A percentile compares a stretch with the other conserved stretches of the same genome.
phyloP scores from a whole-genome alignment of 2,797 vertebrate genomes.

The Squalus acanthias region DNA sequence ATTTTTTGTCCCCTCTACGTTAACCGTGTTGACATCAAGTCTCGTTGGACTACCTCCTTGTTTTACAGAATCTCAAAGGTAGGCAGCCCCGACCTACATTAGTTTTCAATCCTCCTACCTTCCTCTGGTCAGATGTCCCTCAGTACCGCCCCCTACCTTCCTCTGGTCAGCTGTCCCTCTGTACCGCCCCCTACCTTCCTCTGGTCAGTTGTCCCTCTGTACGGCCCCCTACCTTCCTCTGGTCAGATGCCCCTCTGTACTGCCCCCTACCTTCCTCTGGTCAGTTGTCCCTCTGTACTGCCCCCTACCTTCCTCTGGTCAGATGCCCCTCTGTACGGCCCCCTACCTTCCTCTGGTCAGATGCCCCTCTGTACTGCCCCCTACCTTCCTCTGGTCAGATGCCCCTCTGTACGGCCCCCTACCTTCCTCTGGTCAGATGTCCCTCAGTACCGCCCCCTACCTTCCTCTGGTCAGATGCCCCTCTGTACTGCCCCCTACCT shows the following conservation, averaged over 20 bases:
- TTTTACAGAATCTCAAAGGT: background rate
- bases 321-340: no score
- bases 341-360: background rate
- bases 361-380: background rate
- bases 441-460: no score
- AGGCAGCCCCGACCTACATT: background rate
- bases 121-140: no score
- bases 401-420: background rate
- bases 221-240: background rate
- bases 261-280: background rate
- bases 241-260: background rate
- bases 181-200: background rate
- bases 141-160: background rate
- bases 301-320: no score
- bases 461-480: background rate
- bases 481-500: no score
- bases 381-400: background rate
- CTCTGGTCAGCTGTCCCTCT: background rate
- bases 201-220: background rate
- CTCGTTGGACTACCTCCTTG: background rate
- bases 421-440: background rate
- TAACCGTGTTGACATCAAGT: background rate
- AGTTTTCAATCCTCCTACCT: background rate
- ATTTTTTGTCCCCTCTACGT: background rate
- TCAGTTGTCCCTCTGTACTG: background rate